phyloP scores from a whole-genome alignment of 2,113 vertebrate species.

The Ranitomeya variabilis region DNA sequence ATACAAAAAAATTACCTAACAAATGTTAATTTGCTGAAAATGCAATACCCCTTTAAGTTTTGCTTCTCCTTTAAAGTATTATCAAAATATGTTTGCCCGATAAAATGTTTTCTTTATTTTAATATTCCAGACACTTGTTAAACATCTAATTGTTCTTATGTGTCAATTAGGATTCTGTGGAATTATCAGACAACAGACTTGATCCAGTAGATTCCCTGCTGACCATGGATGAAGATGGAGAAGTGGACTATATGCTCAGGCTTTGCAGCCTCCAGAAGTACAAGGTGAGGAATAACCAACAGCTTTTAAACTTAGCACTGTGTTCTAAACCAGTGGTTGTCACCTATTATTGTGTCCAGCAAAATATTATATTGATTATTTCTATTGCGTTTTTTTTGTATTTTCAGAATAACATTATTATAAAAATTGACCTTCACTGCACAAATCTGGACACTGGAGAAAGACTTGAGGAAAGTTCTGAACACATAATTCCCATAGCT shows the following conservation, averaged over 20 bases:
- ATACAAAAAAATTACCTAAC: too few species aligned
- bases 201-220: slow-evolving; percentile 75
- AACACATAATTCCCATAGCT: slow-evolving; percentile 71
- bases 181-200: slow-evolving; percentile 66
- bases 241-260: slow-evolving; percentile 71
- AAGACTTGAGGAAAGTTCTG: slow-evolving; percentile 71
- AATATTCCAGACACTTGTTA: not conserved
- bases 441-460: slow-evolving; percentile 66
- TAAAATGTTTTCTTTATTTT: not conserved
- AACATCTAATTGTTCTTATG: slow-evolving; percentile 4
- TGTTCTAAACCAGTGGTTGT: not conserved
- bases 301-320: not conserved
- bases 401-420: slow-evolving; percentile 72
- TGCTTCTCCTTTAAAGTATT: too few species aligned
- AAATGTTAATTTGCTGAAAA: too few species aligned
- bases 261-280: slow-evolving; percentile 81
- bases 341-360: not conserved
- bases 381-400: slow-evolving; percentile 30
- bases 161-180: slow-evolving; percentile 64
- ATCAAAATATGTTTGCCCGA: not conserved
- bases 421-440: slow-evolving; percentile 79
- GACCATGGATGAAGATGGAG: slow-evolving; percentile 55
- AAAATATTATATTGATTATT: not conserved
- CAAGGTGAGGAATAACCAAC: slow-evolving; percentile 60
- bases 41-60: too few species aligned